Conservation (phyloP, 1,140 invertebrate genomes). For the Drosophila sproati region DNA sequence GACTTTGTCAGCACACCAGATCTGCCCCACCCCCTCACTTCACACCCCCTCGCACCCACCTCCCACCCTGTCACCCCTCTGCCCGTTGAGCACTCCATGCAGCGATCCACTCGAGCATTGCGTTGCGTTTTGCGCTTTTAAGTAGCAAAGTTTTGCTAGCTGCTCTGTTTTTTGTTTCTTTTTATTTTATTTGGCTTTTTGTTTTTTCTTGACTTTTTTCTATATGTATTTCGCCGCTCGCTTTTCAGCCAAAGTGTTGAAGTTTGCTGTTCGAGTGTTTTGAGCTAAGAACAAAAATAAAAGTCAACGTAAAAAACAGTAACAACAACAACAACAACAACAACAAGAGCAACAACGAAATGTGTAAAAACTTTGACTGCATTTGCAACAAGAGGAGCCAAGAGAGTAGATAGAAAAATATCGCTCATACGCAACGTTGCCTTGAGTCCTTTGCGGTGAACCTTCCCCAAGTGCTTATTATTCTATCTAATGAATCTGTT, state of each 20-base stretch:
- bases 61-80: background rate
- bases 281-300: conserved; percentile 23
- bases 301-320: conserved; percentile 4
- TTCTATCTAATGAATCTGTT: conserved; percentile 83
- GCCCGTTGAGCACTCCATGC: conserved; percentile 6
- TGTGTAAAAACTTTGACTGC: conserved; percentile 66
- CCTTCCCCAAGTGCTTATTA: conserved; percentile 63
- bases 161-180: conserved; percentile 31
- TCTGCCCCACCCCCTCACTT: background rate
- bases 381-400: conserved; percentile 38
- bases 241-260: conserved; percentile 76
- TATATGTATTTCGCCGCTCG: conserved; percentile 50
- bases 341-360: conserved; percentile 31
- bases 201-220: conserved; percentile 9
- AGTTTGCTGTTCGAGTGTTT: conserved; percentile 74
- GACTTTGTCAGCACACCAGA: conserved; percentile 33
- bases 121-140: conserved; percentile 81
- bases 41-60: background rate
- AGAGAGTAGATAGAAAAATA: conserved; percentile 34
- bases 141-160: conserved; percentile 74
- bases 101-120: conserved; percentile 71
- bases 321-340: conserved; percentile 1
- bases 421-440: conserved; percentile 48
- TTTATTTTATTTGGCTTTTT: conserved; percentile 4
- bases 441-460: background rate